Base-by-base conservation (phyloP, 64 coral and sea anemone species). In the Astreopora myriophthalma region DNA sequence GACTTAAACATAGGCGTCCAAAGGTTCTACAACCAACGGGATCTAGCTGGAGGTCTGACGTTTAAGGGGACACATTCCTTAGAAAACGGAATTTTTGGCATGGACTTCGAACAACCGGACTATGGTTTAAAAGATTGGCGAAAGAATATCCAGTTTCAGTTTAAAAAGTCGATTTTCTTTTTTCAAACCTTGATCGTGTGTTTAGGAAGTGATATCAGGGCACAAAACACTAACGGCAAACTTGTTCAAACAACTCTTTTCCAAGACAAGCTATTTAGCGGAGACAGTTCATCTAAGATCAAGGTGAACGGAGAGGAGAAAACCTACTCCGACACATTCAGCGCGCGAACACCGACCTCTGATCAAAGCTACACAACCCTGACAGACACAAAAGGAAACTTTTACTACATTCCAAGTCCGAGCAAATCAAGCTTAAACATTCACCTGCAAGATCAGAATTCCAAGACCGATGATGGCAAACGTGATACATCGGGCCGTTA, bases 91-190 rank as follows among this genome's bases (percentile, higher is more conserved):
- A 67, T 84, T 22, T 98, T 98, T 75, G 95, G 87, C 26, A 98
- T 98, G 92, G 73, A 94, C 44, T 94, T 98, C 63, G 2, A 39
- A 8, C 84, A 90, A 44, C 95, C 95, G 44, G 11, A 74, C 11
- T 90, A 95, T 52, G 28, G 44, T 6, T 6, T 35, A 5, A 71
- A 62, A 74, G 52, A 32, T 23, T 68, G 92, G 27, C 68, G 90
- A 37, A 3, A 49, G 1, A 33, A 9, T 0, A 87, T 77, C 12
- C 6, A 48, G 1, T 88, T 98, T 37, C 16, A 82, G 19, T 98
- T 98, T 40, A 94, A 91, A 44, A 98, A 98, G 26, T 94, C 95
- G 19, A 48, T 82, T 27, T 98, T 94, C 90, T 91, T 94, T 70
- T 62, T 80, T 38, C 60, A 98, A 76, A 78, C 94, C 64, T 46